Conservation (phyloP, 1,140 invertebrate species). For the Megathymus violae region DNA sequence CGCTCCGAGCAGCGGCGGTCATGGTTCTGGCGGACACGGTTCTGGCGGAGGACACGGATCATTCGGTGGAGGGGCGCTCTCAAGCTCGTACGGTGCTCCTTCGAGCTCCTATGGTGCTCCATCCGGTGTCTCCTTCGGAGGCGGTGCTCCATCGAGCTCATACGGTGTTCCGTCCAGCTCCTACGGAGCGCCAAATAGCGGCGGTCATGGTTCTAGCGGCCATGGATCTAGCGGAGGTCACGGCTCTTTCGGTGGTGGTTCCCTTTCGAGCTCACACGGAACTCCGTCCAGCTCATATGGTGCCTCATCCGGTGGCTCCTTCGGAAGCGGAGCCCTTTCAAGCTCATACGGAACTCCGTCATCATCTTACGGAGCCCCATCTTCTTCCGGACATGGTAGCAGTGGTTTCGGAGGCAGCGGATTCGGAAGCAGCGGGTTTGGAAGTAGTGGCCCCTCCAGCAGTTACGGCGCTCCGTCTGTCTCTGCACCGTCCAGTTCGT, state of each 20-base stretch:
- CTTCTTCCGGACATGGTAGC: slow-evolving; percentile 51
- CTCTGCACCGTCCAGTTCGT: slow-evolving; percentile 64
- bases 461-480: slow-evolving; percentile 43
- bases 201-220: too few relatives aligned
- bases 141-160: slow-evolving; percentile 61
- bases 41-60: slow-evolving; percentile 35
- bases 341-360: slow-evolving; percentile 35
- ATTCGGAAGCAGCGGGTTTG: slow-evolving; percentile 61
- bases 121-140: slow-evolving; percentile 36
- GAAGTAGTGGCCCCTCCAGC: slow-evolving; percentile 45
- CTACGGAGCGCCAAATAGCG: slow-evolving; percentile 55
- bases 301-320: slow-evolving; percentile 30
- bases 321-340: slow-evolving; percentile 46
- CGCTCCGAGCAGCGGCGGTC: slow-evolving; percentile 42
- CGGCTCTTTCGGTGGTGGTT: slow-evolving; percentile 57
- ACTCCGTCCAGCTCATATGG: slow-evolving; percentile 48
- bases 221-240: too few relatives aligned
- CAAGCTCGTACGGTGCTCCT: slow-evolving; percentile 61
- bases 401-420: slow-evolving; percentile 57
- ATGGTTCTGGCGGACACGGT: slow-evolving; percentile 24
- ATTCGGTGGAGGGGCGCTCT: slow-evolving; percentile 57
- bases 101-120: slow-evolving; percentile 61
- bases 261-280: slow-evolving; percentile 56
- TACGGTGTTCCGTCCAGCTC: slow-evolving; percentile 60
- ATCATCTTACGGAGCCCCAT: slow-evolving; percentile 79